Conservation (phyloP, 2,113 vertebrate genomes). For the Sporophila hypoxantha region DNA sequence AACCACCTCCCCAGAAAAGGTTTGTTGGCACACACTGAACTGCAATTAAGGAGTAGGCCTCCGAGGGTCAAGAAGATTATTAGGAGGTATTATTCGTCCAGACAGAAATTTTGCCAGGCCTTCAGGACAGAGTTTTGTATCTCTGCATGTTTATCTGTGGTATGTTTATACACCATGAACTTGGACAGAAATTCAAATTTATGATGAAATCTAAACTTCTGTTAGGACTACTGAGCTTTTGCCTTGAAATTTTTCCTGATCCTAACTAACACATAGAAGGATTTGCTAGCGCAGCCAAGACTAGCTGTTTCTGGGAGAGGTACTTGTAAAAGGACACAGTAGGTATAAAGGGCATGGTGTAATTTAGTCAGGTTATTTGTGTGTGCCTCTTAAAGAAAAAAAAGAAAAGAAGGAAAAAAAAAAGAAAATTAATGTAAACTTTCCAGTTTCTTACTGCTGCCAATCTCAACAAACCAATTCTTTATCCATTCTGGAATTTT, state of each 20-base stretch:
- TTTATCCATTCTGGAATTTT: slow-evolving; percentile 43
- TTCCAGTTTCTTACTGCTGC: not conserved
- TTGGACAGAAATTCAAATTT: slow-evolving; percentile 29
- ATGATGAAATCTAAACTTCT: slow-evolving; percentile 33
- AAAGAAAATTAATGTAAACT: not conserved
- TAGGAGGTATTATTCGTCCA: slow-evolving; percentile 21
- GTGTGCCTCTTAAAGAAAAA: not conserved
- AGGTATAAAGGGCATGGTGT: not conserved
- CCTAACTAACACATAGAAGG: not conserved
- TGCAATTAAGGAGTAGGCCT: not conserved
- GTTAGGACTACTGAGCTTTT: slow-evolving; percentile 25
- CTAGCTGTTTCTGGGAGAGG: not conserved
- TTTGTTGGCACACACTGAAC: not conserved
- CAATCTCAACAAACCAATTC: slow-evolving; percentile 37
- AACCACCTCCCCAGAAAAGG: not conserved
- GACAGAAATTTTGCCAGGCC: slow-evolving; percentile 40
- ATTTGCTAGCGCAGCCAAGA: not conserved
- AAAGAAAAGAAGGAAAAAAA: not conserved
- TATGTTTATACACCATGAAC: slow-evolving; percentile 2
- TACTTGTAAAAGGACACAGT: slow-evolving; percentile 7
- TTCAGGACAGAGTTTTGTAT: slow-evolving; percentile 32
- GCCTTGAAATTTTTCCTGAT: not conserved
- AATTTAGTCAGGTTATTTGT: slow-evolving; percentile 11
- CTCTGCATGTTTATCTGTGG: not conserved
- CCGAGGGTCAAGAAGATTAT: not conserved